Base-by-base conservation (phyloP, 2,888 invertebrate species). In the Melanotus villosus region DNA sequence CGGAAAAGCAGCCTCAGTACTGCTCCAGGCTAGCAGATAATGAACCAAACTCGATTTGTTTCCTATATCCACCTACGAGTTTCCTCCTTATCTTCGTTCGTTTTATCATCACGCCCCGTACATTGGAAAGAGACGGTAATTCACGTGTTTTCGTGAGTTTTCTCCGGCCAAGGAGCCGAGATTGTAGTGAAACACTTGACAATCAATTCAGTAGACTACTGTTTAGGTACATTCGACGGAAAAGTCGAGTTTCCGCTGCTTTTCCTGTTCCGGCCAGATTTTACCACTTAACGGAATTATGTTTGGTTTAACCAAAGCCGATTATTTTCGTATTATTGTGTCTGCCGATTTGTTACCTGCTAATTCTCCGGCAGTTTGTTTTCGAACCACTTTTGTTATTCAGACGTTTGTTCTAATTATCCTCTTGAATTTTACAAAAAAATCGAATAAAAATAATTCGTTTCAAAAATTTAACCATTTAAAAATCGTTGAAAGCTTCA, bases 1-100 rank as follows among this genome's bases (percentile, higher is more conserved):
- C 77, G 77, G 77, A 77, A 76, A 76, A 78, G 76, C 77, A 77
- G 76, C 78, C 76, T 77, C 76, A 70, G 75, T 69, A 71, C 74
- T 50, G 74, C 77, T 70, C 70, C 68, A 65, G 75, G 76, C 77
- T 73, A 71, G 45, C 66, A 73, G 75, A 76, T 77, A 76, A 77
- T 76, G 77, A 76, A 76, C 75, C 54, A 65, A 68, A 68, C 58
- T 56, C 45, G 43, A 45, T 70, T 59, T 62, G 65, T 65, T 68
- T 70, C 50, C 60, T 65, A 70, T 65, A 54, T 57, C 7, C 72
- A 72, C 70, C 64, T 71, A 71, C 75, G 71, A 68, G 38, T 41
- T 38, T 60, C 12, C 30, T 36, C 23, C 62, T 19, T 45, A 16
- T 63, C 70, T 63, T 56, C 43, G 23, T 67, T n/a, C 59, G n/a